Base-by-base conservation (phyloP, 2,888 invertebrate species). In the Chymomyza fuscimana region DNA sequence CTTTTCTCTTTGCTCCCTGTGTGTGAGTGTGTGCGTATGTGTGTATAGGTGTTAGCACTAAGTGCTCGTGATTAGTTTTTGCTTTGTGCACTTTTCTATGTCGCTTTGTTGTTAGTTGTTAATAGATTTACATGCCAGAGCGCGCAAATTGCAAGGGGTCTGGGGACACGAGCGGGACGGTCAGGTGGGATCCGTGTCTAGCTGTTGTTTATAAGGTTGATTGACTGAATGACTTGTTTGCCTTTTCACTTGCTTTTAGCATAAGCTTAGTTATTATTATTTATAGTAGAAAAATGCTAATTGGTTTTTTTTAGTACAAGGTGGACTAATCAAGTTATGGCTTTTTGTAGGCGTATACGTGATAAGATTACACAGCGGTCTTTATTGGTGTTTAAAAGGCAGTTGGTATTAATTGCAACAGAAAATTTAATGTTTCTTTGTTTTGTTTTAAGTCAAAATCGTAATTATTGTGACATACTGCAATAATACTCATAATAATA, bases 41-140 rank as follows among this genome's bases (percentile, higher is more conserved):
- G 64, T 64, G 19, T 60, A 29, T 19, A 52, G 52, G 16, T 10
- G 51, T 46, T 32, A 60, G 22, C 51, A 63, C 73, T 84, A 78
- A 82, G 76, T 78, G 79, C 85, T 74, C 60, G 65, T 82, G 81
- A 85, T 81, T 81, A 82, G 75, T 76, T 82, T 78, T 70, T 70
- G 69, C 69, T 72, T 66, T 66, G 66, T 77, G 73, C 72, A 69
- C 73, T 79, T 74, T 74, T 40, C 52, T 19, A 46, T 46, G 40
- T 46, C 40, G 40, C 29, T 58, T n/a, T 65, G 59, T 59, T 19
- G 5, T n/a, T 15, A 66, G 54, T n/a, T 12, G 16, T 56, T 56
- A 67, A 63, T 56, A 54, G 62, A 67, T 56, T 67, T 16, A 46
- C 62, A 63, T 60, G 59, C 60, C 59, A 59, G 51, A 59, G 25